Base-by-base conservation (phyloP, 2,797 vertebrate species). In the Danionella dracula region DNA sequence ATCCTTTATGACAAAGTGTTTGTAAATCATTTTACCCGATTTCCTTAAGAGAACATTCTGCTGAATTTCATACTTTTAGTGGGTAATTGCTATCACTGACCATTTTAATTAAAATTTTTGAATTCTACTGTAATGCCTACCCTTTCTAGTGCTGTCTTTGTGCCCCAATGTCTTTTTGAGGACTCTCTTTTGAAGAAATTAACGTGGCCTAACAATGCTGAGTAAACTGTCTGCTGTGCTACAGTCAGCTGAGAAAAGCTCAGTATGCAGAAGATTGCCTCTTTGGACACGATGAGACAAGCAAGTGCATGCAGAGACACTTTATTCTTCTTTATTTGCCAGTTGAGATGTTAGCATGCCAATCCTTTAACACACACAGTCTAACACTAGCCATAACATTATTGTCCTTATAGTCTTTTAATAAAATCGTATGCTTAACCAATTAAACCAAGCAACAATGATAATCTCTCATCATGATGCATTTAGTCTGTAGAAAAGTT, bases 221-320 rank as follows among this genome's bases (percentile, higher is more conserved):
- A 70, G 63, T 70, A 68, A 70, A 73, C 41, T 44, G 44, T 42
- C 35, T 29, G 63, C 67, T 57, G 54, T 16, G 38, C 35, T 42
- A 34, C 46, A 40, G 53, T 76, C 70, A 70, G 70, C 67, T 35
- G 58, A 67, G 20, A 46, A 38, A 31, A 61, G 51, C 56, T 48
- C 41, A 53, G 8, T 64, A 40, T 23, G 53, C 15, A 27, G 4
- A 50, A 45, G 5, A 55, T 50, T 66, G 19, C 27, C 15, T 35
- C 5, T 21, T n/a, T 7, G 20, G 40, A 62, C 41, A 42, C 48
- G 49, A 38, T 32, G 41, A 45, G 61, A 54, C 38, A 29, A 29
- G 12, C 9, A 34, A 23, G 27, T n/a, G 17, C 12, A 37, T 1
- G 4, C 16, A 42, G 34, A 15, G 15, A 51, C 41, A 16, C 34